Conservation (phyloP, 2,888 invertebrate genomes). For the Adelphocoris suturalis region DNA sequence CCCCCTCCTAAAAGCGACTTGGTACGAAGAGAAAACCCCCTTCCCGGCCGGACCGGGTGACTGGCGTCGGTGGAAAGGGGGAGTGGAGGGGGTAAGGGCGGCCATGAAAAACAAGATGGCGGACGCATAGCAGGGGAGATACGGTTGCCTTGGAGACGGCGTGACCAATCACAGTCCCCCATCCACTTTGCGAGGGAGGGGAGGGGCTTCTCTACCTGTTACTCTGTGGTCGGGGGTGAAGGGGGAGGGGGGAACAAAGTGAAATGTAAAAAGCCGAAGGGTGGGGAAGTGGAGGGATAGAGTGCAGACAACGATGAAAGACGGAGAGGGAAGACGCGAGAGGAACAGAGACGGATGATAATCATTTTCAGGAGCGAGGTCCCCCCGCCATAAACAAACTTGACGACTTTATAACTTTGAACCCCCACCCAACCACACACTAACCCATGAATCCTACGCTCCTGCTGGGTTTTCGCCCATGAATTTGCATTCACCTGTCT, state of each 20-base stretch:
- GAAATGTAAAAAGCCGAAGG: conserved; percentile 47
- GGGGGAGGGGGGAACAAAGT: conserved; percentile 36
- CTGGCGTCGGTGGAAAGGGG: neutral
- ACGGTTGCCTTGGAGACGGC: conserved; percentile 53
- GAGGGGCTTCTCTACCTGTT: conserved; percentile 51
- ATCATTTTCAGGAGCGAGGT: conserved; percentile 68
- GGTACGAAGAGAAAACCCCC: conserved; percentile 44
- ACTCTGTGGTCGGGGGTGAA: neutral
- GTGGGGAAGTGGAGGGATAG: conserved; percentile 29
- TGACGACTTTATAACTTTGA: conserved; percentile 69
- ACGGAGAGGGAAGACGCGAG: conserved; percentile 8
- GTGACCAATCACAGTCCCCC: conserved; percentile 56
- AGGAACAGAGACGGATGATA: conserved; percentile 57
- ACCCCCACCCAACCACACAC: conserved; percentile 30
- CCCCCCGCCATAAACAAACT: conserved; percentile 60
- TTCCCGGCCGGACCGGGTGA: neutral
- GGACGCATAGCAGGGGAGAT: neutral
- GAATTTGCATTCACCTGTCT: conserved; percentile 53
- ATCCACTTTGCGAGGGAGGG: too few species aligned
- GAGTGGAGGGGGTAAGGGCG: conserved; percentile 38
- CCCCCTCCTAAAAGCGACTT: conserved; percentile 57
- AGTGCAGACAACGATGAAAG: conserved; percentile 7
- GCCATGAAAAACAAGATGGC: conserved; percentile 61
- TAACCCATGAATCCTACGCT: conserved; percentile 38
- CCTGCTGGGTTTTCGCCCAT: conserved; percentile 29